phyloP scores from a whole-genome alignment of 1,140 invertebrate genomes.

The Eupristina koningsbergeri region DNA sequence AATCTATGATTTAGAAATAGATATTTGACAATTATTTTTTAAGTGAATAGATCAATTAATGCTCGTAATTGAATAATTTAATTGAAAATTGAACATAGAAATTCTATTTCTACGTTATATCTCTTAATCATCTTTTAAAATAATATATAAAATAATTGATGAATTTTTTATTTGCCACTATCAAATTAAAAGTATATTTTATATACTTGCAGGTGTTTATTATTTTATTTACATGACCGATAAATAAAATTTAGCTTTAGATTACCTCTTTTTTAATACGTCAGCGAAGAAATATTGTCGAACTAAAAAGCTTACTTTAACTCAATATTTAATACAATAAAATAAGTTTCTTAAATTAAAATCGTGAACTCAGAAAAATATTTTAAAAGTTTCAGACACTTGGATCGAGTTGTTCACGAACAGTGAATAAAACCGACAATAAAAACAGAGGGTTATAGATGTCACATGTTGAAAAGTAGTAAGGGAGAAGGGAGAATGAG shows the following conservation, averaged over 20 bases:
- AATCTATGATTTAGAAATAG: too few relatives aligned
- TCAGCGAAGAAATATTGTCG: neutral
- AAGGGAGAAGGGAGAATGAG: neutral
- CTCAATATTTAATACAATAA: neutral
- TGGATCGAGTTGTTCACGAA: neutral
- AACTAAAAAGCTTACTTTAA: neutral
- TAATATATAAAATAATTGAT: too few relatives aligned
- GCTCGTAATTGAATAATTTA: too few relatives aligned
- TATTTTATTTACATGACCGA: too few relatives aligned
- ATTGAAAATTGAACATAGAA: too few relatives aligned
- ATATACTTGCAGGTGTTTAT: too few relatives aligned
- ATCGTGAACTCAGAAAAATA: neutral
- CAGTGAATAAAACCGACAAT: neutral
- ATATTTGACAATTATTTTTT: too few relatives aligned
- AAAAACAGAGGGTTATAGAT: conserved; percentile 15
- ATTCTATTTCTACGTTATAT: too few relatives aligned
- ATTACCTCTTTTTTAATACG: neutral
- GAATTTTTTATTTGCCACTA: too few relatives aligned
- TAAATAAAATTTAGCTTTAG: neutral
- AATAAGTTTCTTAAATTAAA: conserved; percentile 13
- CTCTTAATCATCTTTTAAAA: too few relatives aligned
- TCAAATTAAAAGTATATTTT: too few relatives aligned
- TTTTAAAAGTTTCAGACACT: neutral
- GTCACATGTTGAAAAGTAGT: neutral
- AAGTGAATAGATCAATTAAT: too few relatives aligned